Base-by-base conservation (phyloP, 2,797 vertebrate species). In the Pachyuromys duprasi region DNA sequence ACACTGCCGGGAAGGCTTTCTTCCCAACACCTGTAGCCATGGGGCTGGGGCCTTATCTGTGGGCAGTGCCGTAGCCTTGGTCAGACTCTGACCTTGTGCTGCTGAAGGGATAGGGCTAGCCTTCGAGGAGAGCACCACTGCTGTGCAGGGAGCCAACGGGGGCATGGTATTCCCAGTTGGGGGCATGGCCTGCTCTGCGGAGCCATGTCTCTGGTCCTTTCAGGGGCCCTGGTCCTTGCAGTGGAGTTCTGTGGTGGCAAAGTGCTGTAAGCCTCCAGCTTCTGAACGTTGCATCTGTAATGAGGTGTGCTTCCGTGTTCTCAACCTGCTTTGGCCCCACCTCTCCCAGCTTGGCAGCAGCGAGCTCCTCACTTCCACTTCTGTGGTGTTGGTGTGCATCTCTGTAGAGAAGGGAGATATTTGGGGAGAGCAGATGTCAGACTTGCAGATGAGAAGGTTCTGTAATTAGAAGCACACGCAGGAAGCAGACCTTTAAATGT, bases 101-200 rank as follows among this genome's bases (percentile, higher is more conserved):
- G 0, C 6, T 4, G 5, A 6, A 22, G 60, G 31, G 28, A 4
- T 14, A 0, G 53, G 62, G 12, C 62, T 33, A n/a, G 36, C 18
- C 18, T 53, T 36, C 22, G 49, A 49, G 49, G 49, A 49, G 49
- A 53, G 80, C 67, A 31, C 17, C 0, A 0, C 53, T 36, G 11
- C 86, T 87, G 3, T 42, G 95, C 11, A 5, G 22, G 45, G 74
- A 39, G 53, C 7, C 82, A 7, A 45, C 69, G 2, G 33, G 55
- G 49, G 5, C 20, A 7, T 22, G 4, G 62, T 26, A 3, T 74
- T 90, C 91, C 42, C 7, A 24, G 17, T 0, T 2, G 0, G 8
- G 45, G 45, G 8, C 39, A 20, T 28, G 1, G 26, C 33, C 49
- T 62, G 4, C 69, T 53, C 87, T 49, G 7, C 20, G 49, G 82